These are phyloP conservation scores for Palythoa heliodiscus DNA, from an alignment of 92 coral and sea anemone genomes.

Conservation along the genomic window DNA sequence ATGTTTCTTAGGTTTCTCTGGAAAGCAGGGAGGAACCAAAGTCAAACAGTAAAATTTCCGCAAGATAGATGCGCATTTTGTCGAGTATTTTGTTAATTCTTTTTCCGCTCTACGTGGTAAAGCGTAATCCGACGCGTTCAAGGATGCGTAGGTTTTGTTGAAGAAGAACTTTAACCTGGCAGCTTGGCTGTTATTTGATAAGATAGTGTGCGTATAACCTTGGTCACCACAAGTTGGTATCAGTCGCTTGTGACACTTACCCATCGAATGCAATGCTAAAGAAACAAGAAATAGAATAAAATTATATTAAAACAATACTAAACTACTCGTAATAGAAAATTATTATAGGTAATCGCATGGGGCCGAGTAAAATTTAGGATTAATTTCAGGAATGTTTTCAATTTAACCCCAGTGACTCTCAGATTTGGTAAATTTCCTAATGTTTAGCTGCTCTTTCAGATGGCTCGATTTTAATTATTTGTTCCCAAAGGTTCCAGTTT, in stretches of 20 bases:
- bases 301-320: too few species aligned
- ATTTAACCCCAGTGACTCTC: too few species aligned
- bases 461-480: too few species aligned
- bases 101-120: not conserved
- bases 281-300: not conserved
- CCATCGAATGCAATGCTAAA: not conserved
- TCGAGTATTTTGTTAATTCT: not conserved
- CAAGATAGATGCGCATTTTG: not conserved
- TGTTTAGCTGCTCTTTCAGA: too few species aligned
- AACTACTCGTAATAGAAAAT: too few species aligned
- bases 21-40: constrained; percentile 1
- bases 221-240: constrained; percentile 1
- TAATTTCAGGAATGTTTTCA: too few species aligned
- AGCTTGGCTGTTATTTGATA: constrained; percentile 1
- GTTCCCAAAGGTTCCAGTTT: too few species aligned
- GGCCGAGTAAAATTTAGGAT: too few species aligned
- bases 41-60: not conserved
- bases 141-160: not conserved
- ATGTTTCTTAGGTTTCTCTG: not conserved
- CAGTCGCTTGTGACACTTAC: constrained; percentile 19
- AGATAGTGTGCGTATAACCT: not conserved
- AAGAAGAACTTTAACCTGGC: not conserved
- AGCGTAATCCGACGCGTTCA: constrained; percentile 14
- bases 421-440: too few species aligned
- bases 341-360: too few species aligned